Base-by-base conservation (phyloP, 2,113 vertebrate species). In the Ceyx margarethae region DNA sequence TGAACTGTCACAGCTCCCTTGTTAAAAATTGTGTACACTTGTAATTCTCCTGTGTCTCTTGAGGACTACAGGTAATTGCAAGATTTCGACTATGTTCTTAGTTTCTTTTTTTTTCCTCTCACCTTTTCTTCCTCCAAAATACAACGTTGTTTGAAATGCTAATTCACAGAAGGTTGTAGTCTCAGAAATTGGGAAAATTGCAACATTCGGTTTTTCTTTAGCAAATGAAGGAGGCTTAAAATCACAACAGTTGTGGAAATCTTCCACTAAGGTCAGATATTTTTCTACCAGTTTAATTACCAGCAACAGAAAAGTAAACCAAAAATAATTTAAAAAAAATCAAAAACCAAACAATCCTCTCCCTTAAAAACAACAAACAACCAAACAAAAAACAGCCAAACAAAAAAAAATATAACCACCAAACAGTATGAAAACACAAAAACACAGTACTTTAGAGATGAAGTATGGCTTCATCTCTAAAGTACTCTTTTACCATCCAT, bases 131-230 rank as follows among this genome's bases (percentile, higher is more conserved):
- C 40, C 72, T 83, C 87, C 79, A 85, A 91, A 94, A 92, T 80
- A 56, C 81, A 89, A 84, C 87, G 37, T 96, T 92, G 86, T 94
- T 85, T 94, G 89, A 96, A 96, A 89, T 91, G 91, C 68, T 94
- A 93, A 87, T 94, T 87, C 87, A 68, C 87, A 83, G 95, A 93
- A 95, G 68, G 91, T 82, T 77, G 35, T 69, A 62, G 93, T 95
- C 90, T 94, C 91, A 91, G 89, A 33, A 94, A 89, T 19, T 64
- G 33, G 88, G 68, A 87, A 58, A 74, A 95, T 89, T 94, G 89
- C 91, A 9, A 89, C 79, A 91, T 37, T 51, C 53, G 25, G 87
- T 79, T 87, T 85, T 91, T 89, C 91, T 95, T 85, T 50, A 93
- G 82, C 56, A 45, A 93, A 56, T 3, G 21, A 79, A 57, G 14